Evolutionary conservation across 92 coral and sea anemone species (phyloP).

Genomic region (Chrysogorgia sp.): DNA sequence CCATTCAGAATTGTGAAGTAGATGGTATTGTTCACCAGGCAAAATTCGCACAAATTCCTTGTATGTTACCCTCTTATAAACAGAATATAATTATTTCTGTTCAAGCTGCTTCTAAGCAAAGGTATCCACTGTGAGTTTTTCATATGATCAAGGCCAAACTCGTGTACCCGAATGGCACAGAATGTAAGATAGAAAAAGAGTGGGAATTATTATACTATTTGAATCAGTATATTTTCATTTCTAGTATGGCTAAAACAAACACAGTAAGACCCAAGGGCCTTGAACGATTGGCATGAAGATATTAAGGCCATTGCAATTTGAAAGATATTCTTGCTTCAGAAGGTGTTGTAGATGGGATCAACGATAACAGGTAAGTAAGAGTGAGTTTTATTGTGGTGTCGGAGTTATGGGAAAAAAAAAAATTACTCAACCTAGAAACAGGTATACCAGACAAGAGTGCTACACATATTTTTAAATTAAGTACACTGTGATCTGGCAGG

Average conservation of each 20-base stretch:
- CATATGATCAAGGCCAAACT: no score
- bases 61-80: no score
- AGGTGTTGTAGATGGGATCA: conserved; percentile 37
- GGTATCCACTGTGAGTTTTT: no score
- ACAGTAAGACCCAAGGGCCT: no score
- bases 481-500: conserved; percentile 56
- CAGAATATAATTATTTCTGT: no score
- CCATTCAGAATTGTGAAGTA: conserved; percentile 19
- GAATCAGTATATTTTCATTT: no score
- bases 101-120: no score
- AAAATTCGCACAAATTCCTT: no score
- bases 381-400: conserved; percentile 33
- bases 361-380: not conserved
- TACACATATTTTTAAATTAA: not conserved
- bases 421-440: conserved; percentile 15
- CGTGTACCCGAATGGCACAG: conserved; percentile 47
- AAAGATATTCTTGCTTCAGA: conserved; percentile 32
- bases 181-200: conserved; percentile 38
- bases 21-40: conserved; percentile 34
- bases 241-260: conserved; percentile 37
- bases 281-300: conserved; percentile 51
- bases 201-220: conserved; percentile 50
- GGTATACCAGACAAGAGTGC: conserved; percentile 30
- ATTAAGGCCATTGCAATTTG: conserved; percentile 58
- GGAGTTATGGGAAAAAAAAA: not conserved